Evolutionary conservation across 2,888 invertebrate species (phyloP), one percentile per base, ranked within the genome.

Genomic region (Dinocampus coccinellae): DNA sequence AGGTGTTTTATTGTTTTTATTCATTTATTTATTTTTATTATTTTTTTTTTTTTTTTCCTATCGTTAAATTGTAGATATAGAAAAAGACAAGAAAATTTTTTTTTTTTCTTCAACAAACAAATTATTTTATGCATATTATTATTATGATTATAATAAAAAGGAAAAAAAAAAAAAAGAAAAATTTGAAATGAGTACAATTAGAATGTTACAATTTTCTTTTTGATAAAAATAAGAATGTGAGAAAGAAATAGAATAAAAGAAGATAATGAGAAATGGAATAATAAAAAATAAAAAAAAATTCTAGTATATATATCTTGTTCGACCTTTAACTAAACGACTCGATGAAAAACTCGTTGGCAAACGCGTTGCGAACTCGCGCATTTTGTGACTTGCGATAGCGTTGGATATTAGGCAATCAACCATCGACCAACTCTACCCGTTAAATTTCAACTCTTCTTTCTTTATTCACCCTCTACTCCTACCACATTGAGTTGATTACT

Each of bases 291-390:
- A 70, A 70, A 53, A 47, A 65, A 62, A 65, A 66, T 63, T 72
- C 60, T 58, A 16, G 4, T 16, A 47, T 47, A n/a, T 47, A 47
- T n/a, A 47, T 47, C 16, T 64, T 74, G 62, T 72, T 74, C 69
- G 69, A 69, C 76, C 79, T 78, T 82, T 4, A 85, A 85, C 84
- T 85, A 86, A n/a, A 86, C 84, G 87, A 86, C 86, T 85, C 86
- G 84, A 87, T 87, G 85, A 86, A 87, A 87, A 85, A 80, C 87
- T 87, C 87, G 81, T 87, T 73, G 78, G 72, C 69, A 58, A 61
- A 47, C 33, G 58, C 52, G 47, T 39, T 24, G 58, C 52, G 58
- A 39, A 34, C 29, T 29, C 24, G 24, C 24, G 64, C 39, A n/a
- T 39, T 39, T 39, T 47, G 47, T 47, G 47, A 16, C 9, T n/a